A percentile compares a stretch with the other conserved stretches of the same genome.
Conservation (phyloP, 2,888 invertebrate genomes). For the Gisinianus flammeolus region DNA sequence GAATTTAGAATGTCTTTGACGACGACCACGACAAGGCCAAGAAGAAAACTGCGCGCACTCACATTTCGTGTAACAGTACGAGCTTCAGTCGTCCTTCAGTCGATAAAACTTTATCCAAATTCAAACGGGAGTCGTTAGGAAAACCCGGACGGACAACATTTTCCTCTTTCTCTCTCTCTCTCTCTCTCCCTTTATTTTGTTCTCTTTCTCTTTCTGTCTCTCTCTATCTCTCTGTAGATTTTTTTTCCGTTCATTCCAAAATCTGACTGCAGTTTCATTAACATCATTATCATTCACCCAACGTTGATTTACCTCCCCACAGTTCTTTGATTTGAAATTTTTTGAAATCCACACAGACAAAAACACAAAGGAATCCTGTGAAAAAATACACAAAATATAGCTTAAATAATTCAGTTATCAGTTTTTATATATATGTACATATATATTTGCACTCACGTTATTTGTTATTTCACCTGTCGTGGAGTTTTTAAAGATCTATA, state of each 20-base stretch:
- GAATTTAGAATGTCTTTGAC: slow-evolving; percentile 8
- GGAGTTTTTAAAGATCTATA: background rate
- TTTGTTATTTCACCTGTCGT: background rate
- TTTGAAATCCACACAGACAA: background rate
- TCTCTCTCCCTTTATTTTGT: background rate
- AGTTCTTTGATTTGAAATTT: no score
- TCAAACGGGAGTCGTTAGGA: background rate
- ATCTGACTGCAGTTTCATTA: no score
- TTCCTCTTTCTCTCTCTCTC: background rate
- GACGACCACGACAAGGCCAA: background rate
- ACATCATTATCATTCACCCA: no score
- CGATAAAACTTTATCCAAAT: background rate
- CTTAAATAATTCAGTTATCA: background rate
- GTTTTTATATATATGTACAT: background rate
- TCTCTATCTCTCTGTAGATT: background rate
- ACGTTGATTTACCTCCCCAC: no score
- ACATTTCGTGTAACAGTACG: background rate
- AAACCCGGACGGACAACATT: background rate
- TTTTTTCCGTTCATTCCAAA: background rate
- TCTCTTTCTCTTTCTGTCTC: background rate
- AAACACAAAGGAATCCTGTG: no score
- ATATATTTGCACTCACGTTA: background rate
- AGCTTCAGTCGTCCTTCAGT: background rate
- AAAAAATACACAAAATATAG: no score
- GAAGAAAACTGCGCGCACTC: background rate